Conservation (phyloP, 2,113 vertebrate genomes). For the Rhynchomys soricoides region DNA sequence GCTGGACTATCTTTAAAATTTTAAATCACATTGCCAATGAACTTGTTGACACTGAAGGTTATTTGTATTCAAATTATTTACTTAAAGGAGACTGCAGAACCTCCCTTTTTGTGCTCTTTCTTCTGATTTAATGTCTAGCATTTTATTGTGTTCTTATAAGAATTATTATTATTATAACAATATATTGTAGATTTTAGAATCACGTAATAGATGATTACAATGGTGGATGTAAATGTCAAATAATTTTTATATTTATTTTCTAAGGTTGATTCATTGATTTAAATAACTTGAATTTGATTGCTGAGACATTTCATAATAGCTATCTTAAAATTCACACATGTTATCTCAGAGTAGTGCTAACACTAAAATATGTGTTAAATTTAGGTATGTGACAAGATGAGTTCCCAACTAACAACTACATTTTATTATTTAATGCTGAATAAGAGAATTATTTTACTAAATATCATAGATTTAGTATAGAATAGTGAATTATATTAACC, state of each 20-base stretch:
- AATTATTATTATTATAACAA: background rate
- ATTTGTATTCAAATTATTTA: background rate
- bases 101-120: background rate
- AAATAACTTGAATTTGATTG: background rate
- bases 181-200: background rate
- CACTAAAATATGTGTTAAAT: background rate
- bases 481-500: background rate
- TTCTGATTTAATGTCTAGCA: background rate
- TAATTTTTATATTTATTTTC: background rate
- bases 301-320: background rate
- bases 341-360: background rate
- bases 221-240: background rate
- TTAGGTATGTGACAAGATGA: background rate
- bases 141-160: background rate
- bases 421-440: background rate
- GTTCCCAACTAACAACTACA: background rate
- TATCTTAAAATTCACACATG: background rate
- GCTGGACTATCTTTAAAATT: background rate
- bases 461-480: background rate
- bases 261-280: background rate
- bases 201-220: background rate
- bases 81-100: background rate
- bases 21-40: background rate
- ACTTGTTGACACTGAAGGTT: background rate
- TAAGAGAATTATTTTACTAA: background rate